Base-by-base conservation (phyloP, 2,797 vertebrate genomes). In the Falco peregrinus region DNA sequence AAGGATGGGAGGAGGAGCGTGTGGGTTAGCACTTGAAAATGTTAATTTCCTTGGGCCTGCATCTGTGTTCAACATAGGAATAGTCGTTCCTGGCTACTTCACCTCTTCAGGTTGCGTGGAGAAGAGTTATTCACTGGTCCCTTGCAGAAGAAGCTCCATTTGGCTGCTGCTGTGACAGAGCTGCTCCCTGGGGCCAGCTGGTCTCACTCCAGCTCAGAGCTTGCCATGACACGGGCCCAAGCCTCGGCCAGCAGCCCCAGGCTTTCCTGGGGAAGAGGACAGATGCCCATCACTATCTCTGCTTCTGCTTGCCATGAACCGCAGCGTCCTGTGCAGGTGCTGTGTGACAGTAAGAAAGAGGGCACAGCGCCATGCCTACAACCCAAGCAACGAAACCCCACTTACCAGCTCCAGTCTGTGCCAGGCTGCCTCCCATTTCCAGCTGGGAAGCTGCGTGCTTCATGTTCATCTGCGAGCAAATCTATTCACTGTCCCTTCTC, bases 151-250 rank as follows among this genome's bases (percentile, higher is more conserved):
- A 15, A 88, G 4, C 21, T 95, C 50, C 2, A 1, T 35, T 43
- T 93, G 85, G 61, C 73, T 48, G 10, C 69, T 84, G 67, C 51
- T 3, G 1, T 33, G 19, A 45, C 59, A 74, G 45, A 79, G 31
- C 33, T 82, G 20, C 21, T 82, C 37, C 41, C 73, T 50, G 53
- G 19, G 18, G 15, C 73, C 53, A 84, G 16, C 47, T 80, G 85
- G 33, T 75, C 69, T 84, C 3, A 0, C 86, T 76, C 65, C 61
- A 71, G 0, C 0, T 1, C 60, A 33, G 61, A 33, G 41, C 73
- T 90, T 1, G 0, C 39, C 25, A 4, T 57, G 64, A 65, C 43
- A 33, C 10, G 39, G 21, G 24, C 8, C 31, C 54, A 69, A 29
- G 43, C 22, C 73, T 90, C 48, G 50, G 43, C 31, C 59, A 57